Base-by-base conservation (phyloP, 2,888 invertebrate species). In the Andrena hattorfiana region DNA sequence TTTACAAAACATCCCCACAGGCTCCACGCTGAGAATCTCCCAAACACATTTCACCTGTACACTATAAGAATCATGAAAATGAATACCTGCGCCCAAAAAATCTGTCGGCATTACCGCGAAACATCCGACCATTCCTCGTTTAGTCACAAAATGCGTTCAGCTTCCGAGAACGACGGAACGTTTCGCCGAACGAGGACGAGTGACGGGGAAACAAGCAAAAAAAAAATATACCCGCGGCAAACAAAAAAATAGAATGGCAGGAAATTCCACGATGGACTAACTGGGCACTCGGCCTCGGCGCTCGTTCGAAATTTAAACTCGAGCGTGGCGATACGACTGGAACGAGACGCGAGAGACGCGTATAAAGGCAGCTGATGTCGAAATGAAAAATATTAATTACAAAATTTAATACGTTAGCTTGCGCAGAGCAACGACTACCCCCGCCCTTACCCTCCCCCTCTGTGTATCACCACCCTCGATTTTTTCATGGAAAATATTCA, bases 281-380 rank as follows among this genome's bases (percentile, higher is more conserved):
- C 68, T 20, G 26, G 68, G 13, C 59, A 70, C 69, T 70, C 69
- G 59, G 23, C 59, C 69, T 10, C 10, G 20, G 69, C 42, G 28
- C 69, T 70, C 59, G 69, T 28, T 70, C 60, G 60, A 71, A 71
- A 71, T 71, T 71, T 60, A 71, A 60, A 71, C 70, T 60, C 70
- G 48, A 48, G 70, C 23, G 54, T 28, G n/a, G 70, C 48, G 48
- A 30, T 42, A 26, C 70, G 35, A 23, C 60, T 16, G 10, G 28
- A 71, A 32, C 70, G 56, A 63, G 23, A 20, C 54, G 54, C 42
- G 63, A 28, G 48, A 49, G 5, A 26, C 10, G 16, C 5, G 59
- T 16, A 42, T 28, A 49, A 30, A 49, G 32, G 42, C 28, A 59
- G 5, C 28, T 48, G 48, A 70, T 70, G 69, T 70, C 69, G 69